Base-by-base conservation (phyloP, 2,888 invertebrate species). In the Xylota segnis region DNA sequence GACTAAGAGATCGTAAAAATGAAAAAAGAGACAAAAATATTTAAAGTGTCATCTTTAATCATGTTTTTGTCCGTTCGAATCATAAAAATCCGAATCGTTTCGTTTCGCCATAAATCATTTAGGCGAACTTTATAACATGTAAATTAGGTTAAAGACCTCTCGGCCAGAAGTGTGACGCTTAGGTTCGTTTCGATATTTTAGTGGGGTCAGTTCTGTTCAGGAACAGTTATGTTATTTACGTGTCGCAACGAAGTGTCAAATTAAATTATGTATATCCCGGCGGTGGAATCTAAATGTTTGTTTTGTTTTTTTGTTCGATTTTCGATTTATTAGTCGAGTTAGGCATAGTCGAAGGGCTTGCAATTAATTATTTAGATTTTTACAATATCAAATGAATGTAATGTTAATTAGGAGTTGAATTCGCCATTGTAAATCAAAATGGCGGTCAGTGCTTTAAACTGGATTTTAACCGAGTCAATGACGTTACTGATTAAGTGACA, bases 121-220 rank as follows among this genome's bases (percentile, higher is more conserved):
- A 74, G 45, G 75, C 70, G 63, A 82, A 82, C 56, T 70, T 78
- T 50, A 68, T 45, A 34, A 63, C 50, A 82, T 82, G 82, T 82
- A 82, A 82, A 82, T 76, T 58, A 82, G 82, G 82, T 70, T 76
- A 82, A 76, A 63, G 82, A 82, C 76, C 82, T 76, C 63, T 68
- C 27, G 16, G 27, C 29, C 65, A 34, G 65, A 65, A 65, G 65
- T 65, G 65, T 65, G 65, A 50, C 65, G 50, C 65, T 50, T 14
- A 37, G 50, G 65, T 66, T 66, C 66, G 52, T 66, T 66, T 66
- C 40, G 52, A 14, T 52, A 23, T 50, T 54, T 66, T 52, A 54
- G 50, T 50, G 50, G 50, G 65, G 65, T 65, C 65, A 65, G 65
- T 65, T 50, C 50, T 56, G 5, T 50, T n/a, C 9, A 10, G 32